Base-by-base conservation (phyloP, 2,113 vertebrate genomes). In the Sinocyclocheilus grahami region DNA sequence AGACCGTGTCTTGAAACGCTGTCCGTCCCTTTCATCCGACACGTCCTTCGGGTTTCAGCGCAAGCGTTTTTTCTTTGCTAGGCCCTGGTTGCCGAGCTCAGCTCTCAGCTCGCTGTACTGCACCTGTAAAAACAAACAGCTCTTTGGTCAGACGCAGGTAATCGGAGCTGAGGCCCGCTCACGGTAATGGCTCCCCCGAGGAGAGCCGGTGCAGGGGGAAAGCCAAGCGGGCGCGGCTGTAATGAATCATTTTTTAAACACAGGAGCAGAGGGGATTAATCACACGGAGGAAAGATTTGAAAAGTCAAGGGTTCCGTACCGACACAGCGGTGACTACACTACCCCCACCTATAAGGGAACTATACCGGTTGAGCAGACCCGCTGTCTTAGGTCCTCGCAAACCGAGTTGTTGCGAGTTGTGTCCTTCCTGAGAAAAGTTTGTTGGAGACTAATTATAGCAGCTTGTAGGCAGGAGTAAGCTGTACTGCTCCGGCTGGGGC, bases 191-290 rank as follows among this genome's bases (percentile, higher is more conserved):
- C 96, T 98, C 98, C 97, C 97, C 65, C 90, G 94, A 95, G 94
- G 92, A 96, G 96, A 96, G 93, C 90, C 92, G 90, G 86, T 90
- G 91, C 90, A 37, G 95, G 92, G 93, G 95, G 94, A 94, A 95
- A 95, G 96, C 88, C 92, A 95, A 94, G 95, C 95, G 94, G 96
- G 94, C 96, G 95, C 94, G 95, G 95, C 95, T 95, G 96, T 97
- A 97, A 98, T 98, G 97, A 98, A 98, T 99, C 97, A 97, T 96
- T 97, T 97, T 97, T 96, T 96, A 97, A 98, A 97, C 97, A 97
- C 95, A 95, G 96, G 94, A 96, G 96, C 96, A 96, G 88, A 96
- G 96, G 96, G 96, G 96, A 99, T 98, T 98, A 98, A 98, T 98
- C 97, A 97, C 96, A 96, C 85, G 88, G 91, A 93, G 96, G 96